phyloP scores from a whole-genome alignment of 2,113 vertebrate genomes.

The Crotalus viridis region DNA sequence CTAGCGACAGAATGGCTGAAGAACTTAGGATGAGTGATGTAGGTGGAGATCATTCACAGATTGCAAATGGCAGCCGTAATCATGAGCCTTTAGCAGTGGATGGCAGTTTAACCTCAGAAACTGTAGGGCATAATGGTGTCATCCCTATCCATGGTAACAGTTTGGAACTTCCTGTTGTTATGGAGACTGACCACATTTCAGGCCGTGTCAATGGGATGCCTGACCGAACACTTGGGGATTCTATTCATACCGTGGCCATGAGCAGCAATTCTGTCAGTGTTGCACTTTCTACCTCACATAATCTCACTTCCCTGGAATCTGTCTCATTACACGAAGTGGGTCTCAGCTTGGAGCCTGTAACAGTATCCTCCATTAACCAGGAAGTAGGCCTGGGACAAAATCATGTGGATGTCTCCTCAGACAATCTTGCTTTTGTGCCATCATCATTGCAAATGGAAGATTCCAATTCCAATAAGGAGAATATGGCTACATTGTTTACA shows the following conservation, averaged over 20 bases:
- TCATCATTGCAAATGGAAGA: slow-evolving; percentile 91
- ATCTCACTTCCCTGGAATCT: slow-evolving; percentile 83
- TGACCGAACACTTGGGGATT: slow-evolving; percentile 80
- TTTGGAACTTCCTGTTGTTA: slow-evolving; percentile 91
- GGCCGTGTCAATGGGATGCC: slow-evolving; percentile 75
- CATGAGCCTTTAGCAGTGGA: slow-evolving; percentile 79
- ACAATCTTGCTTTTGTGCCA: slow-evolving; percentile 90
- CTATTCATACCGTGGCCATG: slow-evolving; percentile 86
- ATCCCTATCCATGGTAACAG: slow-evolving; percentile 85
- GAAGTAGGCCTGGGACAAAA: slow-evolving; percentile 88
- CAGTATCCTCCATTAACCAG: slow-evolving; percentile 88
- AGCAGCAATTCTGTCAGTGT: slow-evolving; percentile 89
- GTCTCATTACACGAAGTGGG: slow-evolving; percentile 89
- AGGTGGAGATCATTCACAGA: slow-evolving; percentile 81
- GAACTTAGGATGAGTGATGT: slow-evolving; percentile 88
- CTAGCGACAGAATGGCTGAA: slow-evolving; percentile 87
- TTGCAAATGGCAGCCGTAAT: slow-evolving; percentile 75
- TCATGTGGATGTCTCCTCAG: slow-evolving; percentile 81
- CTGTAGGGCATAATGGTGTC: slow-evolving; percentile 83
- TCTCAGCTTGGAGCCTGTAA: slow-evolving; percentile 89
- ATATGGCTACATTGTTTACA: slow-evolving; percentile 88
- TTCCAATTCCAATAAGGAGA: slow-evolving; percentile 92
- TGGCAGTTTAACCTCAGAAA: slow-evolving; percentile 71
- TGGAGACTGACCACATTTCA: slow-evolving; percentile 87
- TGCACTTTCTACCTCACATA: slow-evolving; percentile 88